A percentile compares a stretch with the other conserved stretches of the same genome.
Evolutionary conservation across 2,797 vertebrate genomes (phyloP).

Genomic region (Pitangus sulphuratus): DNA sequence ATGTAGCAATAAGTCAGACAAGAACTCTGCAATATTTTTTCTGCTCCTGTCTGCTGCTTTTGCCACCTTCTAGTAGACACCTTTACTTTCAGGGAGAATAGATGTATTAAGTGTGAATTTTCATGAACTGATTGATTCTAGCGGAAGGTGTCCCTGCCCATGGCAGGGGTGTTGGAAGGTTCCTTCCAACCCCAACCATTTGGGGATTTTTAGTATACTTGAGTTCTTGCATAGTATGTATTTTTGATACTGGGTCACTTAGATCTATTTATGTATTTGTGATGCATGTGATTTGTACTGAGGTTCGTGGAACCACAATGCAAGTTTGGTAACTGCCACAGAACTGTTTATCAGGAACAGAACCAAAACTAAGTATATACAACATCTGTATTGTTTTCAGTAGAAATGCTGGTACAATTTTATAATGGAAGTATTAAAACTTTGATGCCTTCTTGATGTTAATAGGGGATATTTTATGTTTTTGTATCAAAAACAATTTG

Average conservation of each 20-base stretch:
- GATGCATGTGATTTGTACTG: slow-evolving; percentile 26
- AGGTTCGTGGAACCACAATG: background rate
- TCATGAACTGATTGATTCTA: slow-evolving; percentile 16
- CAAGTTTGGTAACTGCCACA: slow-evolving; percentile 26
- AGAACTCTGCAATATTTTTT: slow-evolving; percentile 20
- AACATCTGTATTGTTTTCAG: background rate
- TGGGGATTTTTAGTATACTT: slow-evolving; percentile 39
- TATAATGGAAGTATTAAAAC: slow-evolving; percentile 40
- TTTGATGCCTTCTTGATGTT: slow-evolving; percentile 65
- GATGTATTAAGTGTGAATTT: slow-evolving; percentile 70
- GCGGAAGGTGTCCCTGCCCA: background rate
- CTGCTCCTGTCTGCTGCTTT: slow-evolving; percentile 31
- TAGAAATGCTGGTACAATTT: slow-evolving; percentile 16
- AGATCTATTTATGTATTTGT: slow-evolving; percentile 62
- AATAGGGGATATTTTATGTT: slow-evolving; percentile 58
- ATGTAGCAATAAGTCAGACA: slow-evolving; percentile 44
- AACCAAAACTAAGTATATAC: slow-evolving; percentile 1
- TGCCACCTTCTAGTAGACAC: slow-evolving; percentile 22
- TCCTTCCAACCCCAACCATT: background rate
- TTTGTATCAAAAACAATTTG: slow-evolving; percentile 70
- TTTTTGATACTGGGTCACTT: slow-evolving; percentile 74
- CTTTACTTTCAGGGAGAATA: slow-evolving; percentile 63
- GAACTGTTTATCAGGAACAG: slow-evolving; percentile 30
- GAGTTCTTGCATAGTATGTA: slow-evolving; percentile 69
- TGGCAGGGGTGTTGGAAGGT: background rate